phyloP scores from a whole-genome alignment of 2,888 invertebrate genomes.

The Ischnura elegans region DNA sequence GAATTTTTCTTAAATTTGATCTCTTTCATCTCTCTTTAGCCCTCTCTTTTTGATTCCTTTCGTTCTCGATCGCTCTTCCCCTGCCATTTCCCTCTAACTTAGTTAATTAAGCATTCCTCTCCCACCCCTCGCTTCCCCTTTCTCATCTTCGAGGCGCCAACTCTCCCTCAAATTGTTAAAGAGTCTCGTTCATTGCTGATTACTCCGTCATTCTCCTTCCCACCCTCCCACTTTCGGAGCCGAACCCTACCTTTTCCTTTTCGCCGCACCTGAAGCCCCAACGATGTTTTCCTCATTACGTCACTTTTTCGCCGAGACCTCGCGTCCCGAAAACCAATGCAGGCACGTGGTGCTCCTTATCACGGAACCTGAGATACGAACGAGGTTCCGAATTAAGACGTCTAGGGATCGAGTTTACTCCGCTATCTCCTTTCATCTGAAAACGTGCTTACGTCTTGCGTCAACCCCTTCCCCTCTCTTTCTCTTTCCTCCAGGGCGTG shows the following conservation, averaged over 20 bases:
- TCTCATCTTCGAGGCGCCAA: not conserved
- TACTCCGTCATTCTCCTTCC: not conserved
- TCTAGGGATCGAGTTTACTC: not conserved
- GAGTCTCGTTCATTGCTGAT: not conserved
- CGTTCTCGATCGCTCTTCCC: not conserved
- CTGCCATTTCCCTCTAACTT: not conserved
- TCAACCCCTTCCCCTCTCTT: too few species aligned
- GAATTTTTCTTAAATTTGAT: too few species aligned
- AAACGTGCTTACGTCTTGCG: not conserved
- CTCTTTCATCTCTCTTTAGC: not conserved
- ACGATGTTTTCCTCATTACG: not conserved
- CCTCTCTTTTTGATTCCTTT: not conserved
- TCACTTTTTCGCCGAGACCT: not conserved
- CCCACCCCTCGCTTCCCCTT: not conserved
- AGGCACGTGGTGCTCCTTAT: not conserved
- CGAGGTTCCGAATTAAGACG: not conserved
- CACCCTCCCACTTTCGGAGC: too few species aligned
- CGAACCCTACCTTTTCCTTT: not conserved
- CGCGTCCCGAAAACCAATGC: not conserved
- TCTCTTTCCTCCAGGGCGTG: too few species aligned
- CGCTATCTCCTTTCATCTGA: not conserved
- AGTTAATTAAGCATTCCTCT: not conserved
- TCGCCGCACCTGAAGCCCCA: not conserved
- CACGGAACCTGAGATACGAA: not conserved
- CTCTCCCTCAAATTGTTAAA: not conserved